Percentiles rank a stretch among this genome's conserved stretches.
Evolutionary conservation across 2,113 vertebrate species (phyloP).

Genomic region (Cephalopterus ornatus): DNA sequence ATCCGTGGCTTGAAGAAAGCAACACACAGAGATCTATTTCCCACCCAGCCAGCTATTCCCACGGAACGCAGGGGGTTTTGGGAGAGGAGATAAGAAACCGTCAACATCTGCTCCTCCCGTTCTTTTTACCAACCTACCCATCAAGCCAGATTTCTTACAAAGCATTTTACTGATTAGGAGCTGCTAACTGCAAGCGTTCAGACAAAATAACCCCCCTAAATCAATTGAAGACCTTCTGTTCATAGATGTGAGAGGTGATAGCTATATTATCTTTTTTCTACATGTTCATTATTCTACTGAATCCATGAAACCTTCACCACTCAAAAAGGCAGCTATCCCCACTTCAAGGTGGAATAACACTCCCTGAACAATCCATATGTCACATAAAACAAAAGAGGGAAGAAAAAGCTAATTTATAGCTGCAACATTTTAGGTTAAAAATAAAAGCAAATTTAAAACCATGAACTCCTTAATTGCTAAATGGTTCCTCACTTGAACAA

Average conservation of each 20-base stretch:
- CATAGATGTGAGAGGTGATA: neutral
- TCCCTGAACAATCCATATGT: neutral
- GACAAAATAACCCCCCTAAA: neutral
- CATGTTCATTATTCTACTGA: neutral
- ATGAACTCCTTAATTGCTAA: neutral
- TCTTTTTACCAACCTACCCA: neutral
- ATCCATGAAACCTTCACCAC: neutral
- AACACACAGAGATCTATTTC: neutral
- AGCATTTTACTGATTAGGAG: neutral
- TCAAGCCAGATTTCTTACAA: neutral
- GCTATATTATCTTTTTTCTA: neutral
- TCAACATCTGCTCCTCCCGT: neutral
- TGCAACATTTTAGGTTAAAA: neutral
- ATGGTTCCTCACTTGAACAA: neutral
- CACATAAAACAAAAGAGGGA: neutral
- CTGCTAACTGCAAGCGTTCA: slow-evolving; percentile 1
- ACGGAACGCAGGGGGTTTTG: neutral
- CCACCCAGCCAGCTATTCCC: neutral
- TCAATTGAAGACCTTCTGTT: slow-evolving; percentile 7
- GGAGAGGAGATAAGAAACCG: neutral
- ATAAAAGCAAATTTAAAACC: neutral
- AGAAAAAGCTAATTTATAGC: neutral
- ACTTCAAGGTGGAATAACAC: neutral
- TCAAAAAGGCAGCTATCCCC: neutral
- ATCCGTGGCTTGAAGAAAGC: neutral